Conservation (phyloP, 1,140 invertebrate species). For the Solen grandis region DNA sequence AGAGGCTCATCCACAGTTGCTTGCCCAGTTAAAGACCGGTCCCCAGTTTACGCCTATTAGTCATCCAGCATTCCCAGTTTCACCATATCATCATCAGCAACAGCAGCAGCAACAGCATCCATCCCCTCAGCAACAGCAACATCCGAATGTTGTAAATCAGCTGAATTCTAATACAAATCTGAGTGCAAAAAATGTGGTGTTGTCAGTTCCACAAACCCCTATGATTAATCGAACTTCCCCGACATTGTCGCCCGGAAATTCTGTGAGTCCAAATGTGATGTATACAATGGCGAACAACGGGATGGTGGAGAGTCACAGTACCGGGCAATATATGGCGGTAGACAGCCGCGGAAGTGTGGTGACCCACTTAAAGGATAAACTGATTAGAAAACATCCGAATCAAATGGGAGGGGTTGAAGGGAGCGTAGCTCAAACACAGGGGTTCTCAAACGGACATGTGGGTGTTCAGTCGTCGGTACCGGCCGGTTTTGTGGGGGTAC, state of each 20-base stretch:
- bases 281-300: constrained; percentile 5
- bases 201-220: constrained; percentile 32
- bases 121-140: constrained; percentile 15
- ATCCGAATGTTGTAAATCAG: constrained; percentile 11
- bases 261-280: not conserved
- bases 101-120: not conserved
- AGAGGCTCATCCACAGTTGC: constrained; percentile 75
- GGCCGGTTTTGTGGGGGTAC: too few relatives aligned
- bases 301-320: constrained; percentile 27
- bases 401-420: too few relatives aligned
- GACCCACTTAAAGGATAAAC: not conserved
- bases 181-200: constrained; percentile 16
- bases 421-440: too few relatives aligned
- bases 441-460: too few relatives aligned
- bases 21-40: constrained; percentile 71
- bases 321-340: not conserved
- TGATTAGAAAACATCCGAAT: not conserved
- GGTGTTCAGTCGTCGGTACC: too few relatives aligned
- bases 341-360: not conserved
- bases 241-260: not conserved
- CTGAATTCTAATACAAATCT: constrained; percentile 11
- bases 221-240: not conserved
- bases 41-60: constrained; percentile 23
- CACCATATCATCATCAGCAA: constrained; percentile 19
- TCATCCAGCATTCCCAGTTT: constrained; percentile 31